Evolutionary conservation across 2,888 invertebrate species (phyloP), one percentile per base, ranked within the genome.

Genomic region (Hoplodrina blanda): DNA sequence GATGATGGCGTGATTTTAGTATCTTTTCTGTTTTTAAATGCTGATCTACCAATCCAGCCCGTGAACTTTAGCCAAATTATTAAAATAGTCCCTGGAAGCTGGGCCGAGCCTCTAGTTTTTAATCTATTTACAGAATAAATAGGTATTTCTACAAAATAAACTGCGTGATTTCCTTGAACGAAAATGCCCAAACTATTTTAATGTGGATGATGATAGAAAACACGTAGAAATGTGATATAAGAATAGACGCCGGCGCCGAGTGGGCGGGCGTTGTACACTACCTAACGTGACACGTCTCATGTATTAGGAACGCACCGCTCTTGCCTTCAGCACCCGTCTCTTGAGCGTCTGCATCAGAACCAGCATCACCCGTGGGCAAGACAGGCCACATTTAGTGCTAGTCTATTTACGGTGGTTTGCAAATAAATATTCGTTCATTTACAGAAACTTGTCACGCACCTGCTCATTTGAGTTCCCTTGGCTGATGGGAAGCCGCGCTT

Each of bases 111-210:
- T 7, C 37, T 37, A 37, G 37, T 37, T 37, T 8, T 37, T 37
- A 46, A 46, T 6, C 5, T 46, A 46, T 17, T 46, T 17, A 46
- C 46, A 46, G 46, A 46, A 46, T 44, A 15, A 44, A 44, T 46
- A n/a, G n/a, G n/a, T n/a, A 46, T 56, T 57, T 59, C 41, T 25
- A 52, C 17, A 68, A 73, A 73, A 76, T 67, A 81, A 37, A 64
- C 65, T 52, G 69, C 50, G 80, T 69, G 67, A 71, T 83, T 73
- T 72, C 76, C 69, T 73, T 73, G 79, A 74, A 75, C 53, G 69
- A 73, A 75, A 83, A 72, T 77, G 62, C 69, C 74, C 72, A 72
- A 69, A 79, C 73, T 74, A 78, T 84, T 82, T 78, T 56, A 71
- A 81, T 71, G 73, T 76, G 49, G 57, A 59, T 74, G 73, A 76